Evolutionary conservation across 2,113 vertebrate genomes (phyloP), one percentile per base, ranked within the genome.

Genomic region (Strix aluco): DNA sequence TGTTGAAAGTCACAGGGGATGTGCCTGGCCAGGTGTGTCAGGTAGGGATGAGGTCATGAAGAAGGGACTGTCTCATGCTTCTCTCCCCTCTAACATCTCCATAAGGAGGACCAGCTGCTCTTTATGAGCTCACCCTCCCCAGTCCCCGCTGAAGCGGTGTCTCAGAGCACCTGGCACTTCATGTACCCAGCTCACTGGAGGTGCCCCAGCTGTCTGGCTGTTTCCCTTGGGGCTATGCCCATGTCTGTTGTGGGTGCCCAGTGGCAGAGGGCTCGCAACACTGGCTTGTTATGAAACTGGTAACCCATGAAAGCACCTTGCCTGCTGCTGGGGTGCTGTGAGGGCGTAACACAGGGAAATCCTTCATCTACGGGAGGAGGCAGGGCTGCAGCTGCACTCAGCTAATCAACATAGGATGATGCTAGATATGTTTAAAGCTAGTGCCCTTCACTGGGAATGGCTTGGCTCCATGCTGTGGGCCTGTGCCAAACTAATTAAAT

Each of bases 101-200:
- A 9, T 40, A 32, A 67, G 81, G 15, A 91, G 51, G 22, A 63
- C 13, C 55, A 88, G 42, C 46, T 91, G 54, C 29, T 73, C 32
- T 57, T 73, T 36, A 34, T 21, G 47, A 88, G 15, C 15, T 38
- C 36, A 46, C 21, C 44, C 46, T 84, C 47, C 51, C 14, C 51
- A 30, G 25, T 40, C 36, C 30, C 34, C 15, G 1, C 1, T 0
- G 36, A 80, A 47, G 26, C 0, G 0, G 23, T 71, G 49, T 54
- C 55, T 88, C 44, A 29, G 44, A 73, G 59, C 63, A 52, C 25
- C 0, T 3, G 46, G 55, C 22, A 26, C 26, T 44, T 2, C 0
- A 2, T 14, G 18, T 51, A 44, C 38, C 18, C 52, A 34, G 40
- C 66, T 84, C 22, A 29, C 14, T 1, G 7, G 40, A 29, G 61